Percentiles rank a stretch among this genome's conserved stretches.
Conservation (phyloP, 1,140 invertebrate species). For the Cherax quadricarinatus region DNA sequence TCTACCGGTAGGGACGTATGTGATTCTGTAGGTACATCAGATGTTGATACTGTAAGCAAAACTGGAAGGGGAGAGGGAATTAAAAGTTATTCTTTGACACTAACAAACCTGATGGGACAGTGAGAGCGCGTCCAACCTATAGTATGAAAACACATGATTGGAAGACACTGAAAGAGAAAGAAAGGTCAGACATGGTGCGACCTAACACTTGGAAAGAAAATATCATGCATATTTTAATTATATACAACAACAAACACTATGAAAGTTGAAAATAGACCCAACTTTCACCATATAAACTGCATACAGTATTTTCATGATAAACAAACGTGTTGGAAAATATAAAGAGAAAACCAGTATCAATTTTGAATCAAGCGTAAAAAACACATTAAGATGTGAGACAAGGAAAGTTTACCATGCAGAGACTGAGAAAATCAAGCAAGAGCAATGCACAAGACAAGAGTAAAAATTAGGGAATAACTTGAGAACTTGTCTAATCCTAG, state of each 20-base stretch:
- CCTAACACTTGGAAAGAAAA: neutral
- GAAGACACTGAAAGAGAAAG: constrained; percentile 9
- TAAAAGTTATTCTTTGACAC: neutral
- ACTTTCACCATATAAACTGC: neutral
- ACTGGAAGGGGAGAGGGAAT: neutral
- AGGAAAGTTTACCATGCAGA: neutral
- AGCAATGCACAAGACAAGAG: neutral
- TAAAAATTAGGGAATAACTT: neutral
- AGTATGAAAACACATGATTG: constrained; percentile 6
- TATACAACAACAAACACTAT: neutral
- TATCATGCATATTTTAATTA: neutral
- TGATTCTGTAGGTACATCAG: neutral
- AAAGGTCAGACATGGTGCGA: neutral
- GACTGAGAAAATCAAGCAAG: neutral
- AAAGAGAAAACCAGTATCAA: neutral
- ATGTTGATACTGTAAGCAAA: too few relatives aligned
- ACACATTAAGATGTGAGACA: neutral
- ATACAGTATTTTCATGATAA: neutral
- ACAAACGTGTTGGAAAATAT: neutral
- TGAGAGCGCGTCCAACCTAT: neutral
- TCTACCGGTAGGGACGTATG: neutral
- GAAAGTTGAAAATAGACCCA: neutral
- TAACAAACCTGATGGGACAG: neutral
- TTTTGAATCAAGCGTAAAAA: neutral
- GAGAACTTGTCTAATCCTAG: neutral